Conservation (phyloP, 2,888 invertebrate genomes). For the Netelia melanura region DNA sequence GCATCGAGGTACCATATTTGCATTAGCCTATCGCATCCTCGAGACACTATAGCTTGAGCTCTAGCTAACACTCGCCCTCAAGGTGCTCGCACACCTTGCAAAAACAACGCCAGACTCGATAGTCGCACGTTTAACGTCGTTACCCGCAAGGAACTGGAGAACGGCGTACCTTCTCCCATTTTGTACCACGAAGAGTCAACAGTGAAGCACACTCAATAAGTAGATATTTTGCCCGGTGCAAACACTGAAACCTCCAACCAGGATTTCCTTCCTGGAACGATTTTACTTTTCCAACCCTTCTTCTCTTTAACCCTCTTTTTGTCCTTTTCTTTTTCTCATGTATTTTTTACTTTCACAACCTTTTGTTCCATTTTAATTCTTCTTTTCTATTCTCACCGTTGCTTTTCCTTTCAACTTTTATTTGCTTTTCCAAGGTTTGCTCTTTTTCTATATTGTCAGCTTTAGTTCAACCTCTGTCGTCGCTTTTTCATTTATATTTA, state of each 20-base stretch:
- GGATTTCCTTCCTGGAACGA: no score
- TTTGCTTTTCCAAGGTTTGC: no score
- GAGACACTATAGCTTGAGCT: conserved; percentile 21
- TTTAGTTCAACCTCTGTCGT: no score
- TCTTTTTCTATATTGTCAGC: no score
- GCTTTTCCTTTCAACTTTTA: no score
- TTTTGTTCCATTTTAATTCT: no score
- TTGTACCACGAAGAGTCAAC: not conserved
- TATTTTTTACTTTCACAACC: not conserved
- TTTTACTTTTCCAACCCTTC: no score
- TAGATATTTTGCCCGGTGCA: no score
- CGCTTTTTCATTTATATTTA: not conserved
- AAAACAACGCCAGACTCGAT: not conserved
- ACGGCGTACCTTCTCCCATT: conserved; percentile 9
- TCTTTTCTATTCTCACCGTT: no score
- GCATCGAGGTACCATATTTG: conserved; percentile 69
- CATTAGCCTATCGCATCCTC: conserved; percentile 73
- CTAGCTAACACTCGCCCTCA: not conserved
- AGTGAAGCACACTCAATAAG: no score
- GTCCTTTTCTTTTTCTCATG: not conserved
- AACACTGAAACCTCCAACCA: no score
- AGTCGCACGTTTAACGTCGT: conserved; percentile 29
- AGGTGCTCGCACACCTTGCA: conserved; percentile 18
- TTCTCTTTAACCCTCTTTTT: not conserved
- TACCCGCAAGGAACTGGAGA: conserved; percentile 4